These are phyloP conservation scores for Drosophila putrida DNA, from an alignment of 2,888 invertebrate genomes.

Conservation along the genomic window DNA sequence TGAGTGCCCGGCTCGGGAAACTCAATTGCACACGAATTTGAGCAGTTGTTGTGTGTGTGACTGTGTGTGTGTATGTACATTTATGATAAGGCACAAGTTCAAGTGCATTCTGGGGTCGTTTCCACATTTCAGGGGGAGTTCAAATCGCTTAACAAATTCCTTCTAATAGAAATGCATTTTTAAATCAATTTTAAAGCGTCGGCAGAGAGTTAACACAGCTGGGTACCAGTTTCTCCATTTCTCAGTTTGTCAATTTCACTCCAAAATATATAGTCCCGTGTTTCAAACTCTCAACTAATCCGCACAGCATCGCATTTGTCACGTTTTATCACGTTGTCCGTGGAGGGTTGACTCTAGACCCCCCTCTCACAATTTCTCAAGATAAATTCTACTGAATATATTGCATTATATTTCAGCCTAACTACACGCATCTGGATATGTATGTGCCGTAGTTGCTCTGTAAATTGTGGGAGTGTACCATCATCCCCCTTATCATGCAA, in stretches of 20 bases:
- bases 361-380: slow-evolving; percentile 22
- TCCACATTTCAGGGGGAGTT: slow-evolving; percentile 29
- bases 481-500: slow-evolving; percentile 44
- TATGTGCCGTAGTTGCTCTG: neutral
- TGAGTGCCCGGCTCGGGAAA: slow-evolving; percentile 36
- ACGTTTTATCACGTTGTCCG: slow-evolving; percentile 52
- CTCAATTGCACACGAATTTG: slow-evolving; percentile 51
- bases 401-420: slow-evolving; percentile 41
- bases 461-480: slow-evolving; percentile 19
- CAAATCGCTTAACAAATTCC: slow-evolving; percentile 60
- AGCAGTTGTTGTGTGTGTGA: slow-evolving; percentile 45
- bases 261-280: slow-evolving; percentile 11
- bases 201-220: slow-evolving; percentile 43
- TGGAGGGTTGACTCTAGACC: slow-evolving; percentile 25
- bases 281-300: slow-evolving; percentile 49
- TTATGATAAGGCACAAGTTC: slow-evolving; percentile 58
- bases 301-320: slow-evolving; percentile 60
- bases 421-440: slow-evolving; percentile 12
- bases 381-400: slow-evolving; percentile 46
- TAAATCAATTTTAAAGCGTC: slow-evolving; percentile 52
- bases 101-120: slow-evolving; percentile 53
- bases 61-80: slow-evolving; percentile 16
- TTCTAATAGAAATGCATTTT: slow-evolving; percentile 55
- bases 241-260: slow-evolving; percentile 5
- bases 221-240: slow-evolving; percentile 30